Conservation (phyloP, 2,113 vertebrate genomes). For the Epinephelus fuscoguttatus region DNA sequence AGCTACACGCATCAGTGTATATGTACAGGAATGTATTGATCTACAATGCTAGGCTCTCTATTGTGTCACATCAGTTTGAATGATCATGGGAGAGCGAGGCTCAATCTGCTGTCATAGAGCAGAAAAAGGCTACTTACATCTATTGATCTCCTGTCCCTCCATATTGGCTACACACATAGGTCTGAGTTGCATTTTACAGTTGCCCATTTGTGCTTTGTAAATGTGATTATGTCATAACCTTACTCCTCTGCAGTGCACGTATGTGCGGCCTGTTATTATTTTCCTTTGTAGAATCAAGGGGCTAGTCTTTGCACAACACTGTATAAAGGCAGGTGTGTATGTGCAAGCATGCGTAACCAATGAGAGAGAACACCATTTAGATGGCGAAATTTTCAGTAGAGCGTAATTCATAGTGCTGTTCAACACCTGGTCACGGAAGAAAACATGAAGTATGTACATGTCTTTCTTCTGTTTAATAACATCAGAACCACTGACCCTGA, state of each 20-base stretch:
- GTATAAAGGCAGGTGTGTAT: background rate
- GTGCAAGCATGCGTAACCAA: background rate
- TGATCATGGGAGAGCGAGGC: constrained; percentile 26
- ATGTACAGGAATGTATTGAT: constrained; percentile 62
- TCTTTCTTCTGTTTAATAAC: constrained; percentile 14
- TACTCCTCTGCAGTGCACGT: background rate
- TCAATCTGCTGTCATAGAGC: constrained; percentile 27
- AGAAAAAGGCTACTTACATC: constrained; percentile 34
- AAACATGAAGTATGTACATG: constrained; percentile 8
- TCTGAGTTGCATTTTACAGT: background rate
- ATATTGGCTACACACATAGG: background rate
- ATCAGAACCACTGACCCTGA: constrained; percentile 5
- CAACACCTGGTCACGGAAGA: background rate
- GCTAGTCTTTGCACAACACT: background rate
- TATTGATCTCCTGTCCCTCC: constrained; percentile 48
- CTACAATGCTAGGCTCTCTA: constrained; percentile 14
- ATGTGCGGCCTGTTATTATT: background rate
- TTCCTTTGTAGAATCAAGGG: background rate
- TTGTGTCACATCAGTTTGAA: constrained; percentile 47
- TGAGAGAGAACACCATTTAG: background rate
- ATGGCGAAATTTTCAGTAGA: background rate
- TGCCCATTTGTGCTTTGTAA: background rate
- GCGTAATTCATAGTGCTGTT: background rate
- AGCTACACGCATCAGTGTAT: constrained; percentile 40
- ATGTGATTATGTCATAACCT: background rate